These are phyloP conservation scores for Lanius collurio DNA, from an alignment of 2,113 vertebrate genomes.

Conservation along the genomic window DNA sequence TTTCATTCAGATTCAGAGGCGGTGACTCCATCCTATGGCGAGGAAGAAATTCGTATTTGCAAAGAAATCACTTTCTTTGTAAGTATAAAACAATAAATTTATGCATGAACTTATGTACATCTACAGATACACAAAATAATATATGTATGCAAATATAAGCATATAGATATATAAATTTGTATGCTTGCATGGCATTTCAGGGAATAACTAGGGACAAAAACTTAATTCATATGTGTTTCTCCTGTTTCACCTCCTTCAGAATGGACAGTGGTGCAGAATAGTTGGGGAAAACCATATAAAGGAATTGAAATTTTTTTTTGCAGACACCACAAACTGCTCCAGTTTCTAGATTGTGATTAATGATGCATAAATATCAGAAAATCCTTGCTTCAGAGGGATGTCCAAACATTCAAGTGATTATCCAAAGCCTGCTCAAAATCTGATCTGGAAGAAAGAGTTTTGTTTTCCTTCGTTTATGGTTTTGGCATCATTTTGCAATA, in stretches of 20 bases:
- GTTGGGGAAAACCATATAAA: rapidly evolving
- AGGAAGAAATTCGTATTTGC: not conserved
- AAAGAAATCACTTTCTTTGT: not conserved
- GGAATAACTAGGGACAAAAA: not conserved
- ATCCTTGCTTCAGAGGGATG: not conserved
- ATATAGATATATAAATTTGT: not conserved
- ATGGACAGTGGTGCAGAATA: not conserved
- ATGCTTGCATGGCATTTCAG: not conserved
- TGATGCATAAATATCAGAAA: not conserved
- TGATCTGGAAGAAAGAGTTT: not conserved
- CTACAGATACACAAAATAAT: not conserved
- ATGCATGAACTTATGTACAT: not conserved
- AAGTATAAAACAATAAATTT: not conserved
- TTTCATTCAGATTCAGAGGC: not conserved
- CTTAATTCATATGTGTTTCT: not conserved
- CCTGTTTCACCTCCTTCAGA: not conserved
- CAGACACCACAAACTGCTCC: not conserved
- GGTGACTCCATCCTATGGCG: not conserved
- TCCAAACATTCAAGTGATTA: not conserved
- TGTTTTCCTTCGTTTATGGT: not conserved
- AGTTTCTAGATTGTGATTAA: not conserved
- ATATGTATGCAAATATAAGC: not conserved
- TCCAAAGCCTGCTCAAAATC: not conserved
- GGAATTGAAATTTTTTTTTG: not conserved
- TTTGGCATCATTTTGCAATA: not conserved